phyloP scores from a whole-genome alignment of 2,888 invertebrate genomes.

The Nyleta sp. region DNA sequence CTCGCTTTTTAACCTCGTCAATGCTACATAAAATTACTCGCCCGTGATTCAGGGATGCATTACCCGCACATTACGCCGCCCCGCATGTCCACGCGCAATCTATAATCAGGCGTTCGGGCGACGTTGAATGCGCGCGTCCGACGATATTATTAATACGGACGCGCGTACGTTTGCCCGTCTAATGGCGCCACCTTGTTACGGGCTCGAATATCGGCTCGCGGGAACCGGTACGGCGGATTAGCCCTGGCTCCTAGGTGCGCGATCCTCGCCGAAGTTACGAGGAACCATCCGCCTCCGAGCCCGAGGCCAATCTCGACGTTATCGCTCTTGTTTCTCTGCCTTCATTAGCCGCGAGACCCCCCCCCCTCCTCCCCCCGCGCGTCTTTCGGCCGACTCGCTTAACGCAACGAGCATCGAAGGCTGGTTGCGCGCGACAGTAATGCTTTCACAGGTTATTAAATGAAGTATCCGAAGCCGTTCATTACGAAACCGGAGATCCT shows the following conservation, averaged over 20 bases:
- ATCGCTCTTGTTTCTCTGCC: conserved; percentile 56
- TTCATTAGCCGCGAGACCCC: conserved; percentile 49
- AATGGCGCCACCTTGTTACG: conserved; percentile 68
- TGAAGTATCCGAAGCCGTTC: conserved; percentile 50
- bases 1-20: conserved; percentile 36
- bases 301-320: conserved; percentile 58
- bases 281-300: conserved; percentile 46
- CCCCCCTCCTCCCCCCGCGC: no score
- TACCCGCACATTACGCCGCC: conserved; percentile 42
- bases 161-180: no score
- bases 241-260: conserved; percentile 27
- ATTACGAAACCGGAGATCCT: conserved; percentile 55
- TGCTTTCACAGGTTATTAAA: conserved; percentile 58
- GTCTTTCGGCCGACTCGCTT: conserved; percentile 24
- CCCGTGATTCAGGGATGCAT: conserved; percentile 48
- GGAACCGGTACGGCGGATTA: conserved; percentile 56
- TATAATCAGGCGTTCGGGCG: conserved; percentile 41
- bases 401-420: conserved; percentile 36
- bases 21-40: conserved; percentile 41
- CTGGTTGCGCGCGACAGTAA: conserved; percentile 44
- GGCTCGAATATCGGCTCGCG: conserved; percentile 41
- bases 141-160: conserved; percentile 8
- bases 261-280: conserved; percentile 41
- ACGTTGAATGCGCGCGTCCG: conserved; percentile 25
- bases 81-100: conserved; percentile 33